A percentile compares a stretch with the other conserved stretches of the same genome.
These are phyloP conservation scores for Heliocidaris erythrogramma DNA, from an alignment of 35 echinoderm and acorn worm genomes.

Conservation along the genomic window DNA sequence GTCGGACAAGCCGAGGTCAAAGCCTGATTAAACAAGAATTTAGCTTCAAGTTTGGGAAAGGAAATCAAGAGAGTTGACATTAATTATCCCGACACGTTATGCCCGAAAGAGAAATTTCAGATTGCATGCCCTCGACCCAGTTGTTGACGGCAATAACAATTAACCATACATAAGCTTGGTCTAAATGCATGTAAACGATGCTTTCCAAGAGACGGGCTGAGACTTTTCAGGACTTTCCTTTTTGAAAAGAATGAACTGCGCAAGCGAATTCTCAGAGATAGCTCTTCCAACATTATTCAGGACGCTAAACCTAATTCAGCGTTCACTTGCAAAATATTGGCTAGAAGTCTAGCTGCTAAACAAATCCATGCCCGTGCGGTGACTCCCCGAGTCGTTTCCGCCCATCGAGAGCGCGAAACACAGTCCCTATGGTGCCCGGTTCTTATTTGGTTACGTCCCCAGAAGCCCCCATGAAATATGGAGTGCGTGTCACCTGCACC, in stretches of 20 bases:
- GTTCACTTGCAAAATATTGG: background rate
- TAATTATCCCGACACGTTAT: no score
- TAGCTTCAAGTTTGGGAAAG: no score
- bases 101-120: no score
- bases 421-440: background rate
- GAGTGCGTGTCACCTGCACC: background rate
- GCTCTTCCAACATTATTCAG: background rate
- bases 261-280: background rate
- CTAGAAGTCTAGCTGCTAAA: background rate
- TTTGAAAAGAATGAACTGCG: background rate
- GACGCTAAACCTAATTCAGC: background rate
- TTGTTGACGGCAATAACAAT: no score
- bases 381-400: background rate
- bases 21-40: no score
- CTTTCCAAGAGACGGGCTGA: background rate
- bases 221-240: background rate
- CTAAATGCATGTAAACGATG: background rate
- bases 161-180: background rate
- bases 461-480: background rate
- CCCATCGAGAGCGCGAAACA: background rate
- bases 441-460: slow-evolving; percentile 9
- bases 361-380: background rate
- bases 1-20: no score
- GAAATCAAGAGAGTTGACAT: no score
- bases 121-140: no score